phyloP scores from a whole-genome alignment of 2,888 invertebrate species.

The Syritta pipiens region DNA sequence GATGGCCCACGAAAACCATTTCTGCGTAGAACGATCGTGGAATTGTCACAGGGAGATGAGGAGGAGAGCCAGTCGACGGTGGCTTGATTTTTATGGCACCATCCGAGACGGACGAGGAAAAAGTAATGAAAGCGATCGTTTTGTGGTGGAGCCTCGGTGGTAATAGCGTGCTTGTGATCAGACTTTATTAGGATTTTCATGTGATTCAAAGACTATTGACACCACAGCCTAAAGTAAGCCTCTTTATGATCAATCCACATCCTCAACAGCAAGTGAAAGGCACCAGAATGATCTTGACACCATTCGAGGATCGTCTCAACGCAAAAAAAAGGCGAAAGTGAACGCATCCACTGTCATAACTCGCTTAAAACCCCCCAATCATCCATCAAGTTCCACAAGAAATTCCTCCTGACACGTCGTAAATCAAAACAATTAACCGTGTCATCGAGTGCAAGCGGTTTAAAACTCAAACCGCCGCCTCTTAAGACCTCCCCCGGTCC shows the following conservation, averaged over 20 bases:
- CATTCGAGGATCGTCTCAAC: slow-evolving; percentile 7
- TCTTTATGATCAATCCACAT: too few species aligned
- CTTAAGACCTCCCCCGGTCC: background rate
- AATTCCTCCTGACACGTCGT: slow-evolving; percentile 25
- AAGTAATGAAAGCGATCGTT: too few species aligned
- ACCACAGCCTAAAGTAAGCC: too few species aligned
- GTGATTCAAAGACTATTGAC: too few species aligned
- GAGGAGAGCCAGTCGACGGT: too few species aligned
- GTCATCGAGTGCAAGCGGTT: slow-evolving; percentile 39
- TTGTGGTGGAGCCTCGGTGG: too few species aligned
- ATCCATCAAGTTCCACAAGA: slow-evolving; percentile 34
- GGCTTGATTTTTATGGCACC: too few species aligned
- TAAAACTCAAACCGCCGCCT: slow-evolving; percentile 48
- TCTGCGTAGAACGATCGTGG: background rate
- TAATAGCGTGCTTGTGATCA: too few species aligned
- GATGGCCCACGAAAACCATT: background rate
- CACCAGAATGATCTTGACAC: slow-evolving; percentile 38
- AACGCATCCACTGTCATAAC: slow-evolving; percentile 36
- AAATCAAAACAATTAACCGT: slow-evolving; percentile 58
- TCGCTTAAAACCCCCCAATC: slow-evolving; percentile 31
- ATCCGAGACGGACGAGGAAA: too few species aligned
- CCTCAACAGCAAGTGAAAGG: slow-evolving; percentile 9
- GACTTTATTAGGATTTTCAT: too few species aligned
- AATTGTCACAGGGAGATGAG: slow-evolving; percentile 22
- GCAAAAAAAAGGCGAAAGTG: slow-evolving; percentile 56